Evolutionary conservation across 2,797 vertebrate genomes (phyloP), one percentile per base, ranked within the genome.

Genomic region (Merluccius polli): DNA sequence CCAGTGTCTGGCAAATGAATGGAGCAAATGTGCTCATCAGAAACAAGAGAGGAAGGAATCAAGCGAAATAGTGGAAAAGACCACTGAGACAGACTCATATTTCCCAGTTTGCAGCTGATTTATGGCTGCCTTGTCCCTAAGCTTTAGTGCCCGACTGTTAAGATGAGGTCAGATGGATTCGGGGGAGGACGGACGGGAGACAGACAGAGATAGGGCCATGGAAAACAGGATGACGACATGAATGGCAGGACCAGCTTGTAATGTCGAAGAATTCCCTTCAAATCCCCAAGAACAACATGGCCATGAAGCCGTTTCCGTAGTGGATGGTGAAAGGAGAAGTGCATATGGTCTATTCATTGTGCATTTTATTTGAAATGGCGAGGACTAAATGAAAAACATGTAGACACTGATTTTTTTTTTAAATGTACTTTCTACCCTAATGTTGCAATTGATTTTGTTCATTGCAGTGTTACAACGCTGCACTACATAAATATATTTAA

Each of bases 1-100:
- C 80, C 73, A 32, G 71, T 81, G 82, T 88, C 82, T 85, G 77
- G 78, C 77, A 76, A 84, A 83, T 65, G 70, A 76, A 82, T 78
- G 77, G 44, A 71, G 78, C 72, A 75, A 80, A 76, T 78, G 79
- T 71, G n/a, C 70, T 21, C 35, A 38, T 70, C 8, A 29, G 80
- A 83, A 77, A 1, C 18, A 24, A 24, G 63, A 65, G 74, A 67
- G 65, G 86, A 78, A 76, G 79, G 44, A 48, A 0, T 48, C 44
- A 21, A 48, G 44, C 16, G 6, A 21, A 21, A n/a, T 24, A 21
- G 48, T n/a, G 48, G 3, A 52, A 52, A 52, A 9, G 52, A 59
- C 52, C 52, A n/a, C 21, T 59, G 52, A 59, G 52, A 13, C 21
- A n/a, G 52, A 59, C 52, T 59, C 52, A 24, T 24, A 59, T 24